Conservation (phyloP, 1,140 invertebrate genomes). For the Plodia interpunctella region DNA sequence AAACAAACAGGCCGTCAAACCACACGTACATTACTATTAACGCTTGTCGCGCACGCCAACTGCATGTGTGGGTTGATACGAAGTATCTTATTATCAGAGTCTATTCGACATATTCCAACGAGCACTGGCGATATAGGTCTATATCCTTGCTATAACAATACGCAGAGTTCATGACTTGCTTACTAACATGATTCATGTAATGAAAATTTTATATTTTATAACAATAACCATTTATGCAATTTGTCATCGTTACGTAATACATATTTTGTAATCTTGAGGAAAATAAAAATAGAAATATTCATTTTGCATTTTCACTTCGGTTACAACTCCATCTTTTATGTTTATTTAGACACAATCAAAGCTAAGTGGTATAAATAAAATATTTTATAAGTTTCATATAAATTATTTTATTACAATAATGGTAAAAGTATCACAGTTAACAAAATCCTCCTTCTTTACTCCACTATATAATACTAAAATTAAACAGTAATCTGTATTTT, state of each 20-base stretch:
- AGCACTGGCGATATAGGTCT: too few relatives aligned
- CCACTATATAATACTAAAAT: constrained; percentile 18
- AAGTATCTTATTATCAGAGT: too few relatives aligned
- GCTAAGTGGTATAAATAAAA: constrained; percentile 10
- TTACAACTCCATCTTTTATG: not conserved
- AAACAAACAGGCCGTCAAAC: too few relatives aligned
- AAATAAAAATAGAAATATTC: constrained; percentile 29
- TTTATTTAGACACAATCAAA: not conserved
- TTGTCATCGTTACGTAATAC: not conserved
- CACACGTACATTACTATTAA: too few relatives aligned
- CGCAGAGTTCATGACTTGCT: not conserved
- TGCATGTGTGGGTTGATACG: too few relatives aligned
- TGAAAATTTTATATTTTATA: not conserved
- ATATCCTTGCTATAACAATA: too few relatives aligned
- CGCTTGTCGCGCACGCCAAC: too few relatives aligned
- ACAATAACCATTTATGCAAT: not conserved
- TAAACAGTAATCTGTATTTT: constrained; percentile 35
- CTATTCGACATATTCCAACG: too few relatives aligned
- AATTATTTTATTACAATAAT: constrained; percentile 29
- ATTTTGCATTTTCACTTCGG: constrained; percentile 30
- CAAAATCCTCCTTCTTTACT: not conserved
- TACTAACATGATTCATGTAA: not conserved
- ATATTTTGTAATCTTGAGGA: constrained; percentile 10
- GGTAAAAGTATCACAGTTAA: constrained; percentile 39
- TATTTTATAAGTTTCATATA: not conserved